Evolutionary conservation across 2,797 vertebrate genomes (phyloP), one percentile per base, ranked within the genome.

Genomic region (Schizothorax lantsangensis): DNA sequence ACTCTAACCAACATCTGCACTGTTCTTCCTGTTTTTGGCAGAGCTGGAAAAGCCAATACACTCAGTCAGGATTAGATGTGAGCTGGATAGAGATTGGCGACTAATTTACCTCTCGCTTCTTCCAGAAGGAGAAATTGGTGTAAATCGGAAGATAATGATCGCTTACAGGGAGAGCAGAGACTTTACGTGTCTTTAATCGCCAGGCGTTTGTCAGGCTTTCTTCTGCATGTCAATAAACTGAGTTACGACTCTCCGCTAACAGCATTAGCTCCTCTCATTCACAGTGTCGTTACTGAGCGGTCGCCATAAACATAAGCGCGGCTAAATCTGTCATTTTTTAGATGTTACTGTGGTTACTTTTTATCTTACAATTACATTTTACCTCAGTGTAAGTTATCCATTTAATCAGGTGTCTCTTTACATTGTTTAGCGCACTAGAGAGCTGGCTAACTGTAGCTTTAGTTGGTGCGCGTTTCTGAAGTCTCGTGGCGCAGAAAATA

Each of bases 1-100:
- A 15, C 40, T 30, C 45, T 74, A 62, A 80, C 40, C 40, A 86
- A 81, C 69, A 86, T 86, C 69, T 86, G 57, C 45, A 49, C 68
- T 81, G 71, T 68, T 86, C 69, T 78, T 84, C 86, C 86, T 80
- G 79, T 83, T 74, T 83, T 86, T 64, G 47, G 64, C 77, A 86
- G 73, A 73, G 78, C 79, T 62, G 19, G 43, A 73, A 66, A 81
- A 62, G 52, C 52, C 19, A 52, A 66, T 74, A 81, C 14, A 74
- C 23, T 49, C 17, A 45, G 33, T 79, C 23, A 38, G 84, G 49
- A 38, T 79, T 85, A 79, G 36, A 69, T 69, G 14, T 64, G 52
- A 47, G 82, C 9, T 38, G 57, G 40, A 19, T 66, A 77, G 83
- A 47, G 84, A 71, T 21, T 43, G 64, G 2, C 36, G 47, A 57